Conservation (phyloP, 2,888 invertebrate genomes). For the Nycteola revayana region DNA sequence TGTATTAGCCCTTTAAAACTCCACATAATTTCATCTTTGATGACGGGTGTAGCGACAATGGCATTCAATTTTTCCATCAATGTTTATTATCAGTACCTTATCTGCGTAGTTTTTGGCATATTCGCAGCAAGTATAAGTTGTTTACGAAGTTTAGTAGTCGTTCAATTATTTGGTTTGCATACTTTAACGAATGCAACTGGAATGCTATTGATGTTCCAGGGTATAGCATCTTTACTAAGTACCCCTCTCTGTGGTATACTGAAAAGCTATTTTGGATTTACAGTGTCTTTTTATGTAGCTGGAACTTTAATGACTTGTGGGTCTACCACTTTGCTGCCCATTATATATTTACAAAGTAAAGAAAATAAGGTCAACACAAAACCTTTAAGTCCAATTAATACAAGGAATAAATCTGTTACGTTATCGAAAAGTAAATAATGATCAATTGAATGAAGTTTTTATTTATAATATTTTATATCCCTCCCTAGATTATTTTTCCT, state of each 20-base stretch:
- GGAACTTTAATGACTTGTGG: constrained; percentile 54
- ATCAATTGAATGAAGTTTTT: too few species aligned
- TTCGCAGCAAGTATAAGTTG: constrained; percentile 51
- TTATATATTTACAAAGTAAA: constrained; percentile 23
- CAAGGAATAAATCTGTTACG: too few species aligned
- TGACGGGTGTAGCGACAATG: constrained; percentile 51
- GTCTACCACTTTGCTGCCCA: constrained; percentile 43
- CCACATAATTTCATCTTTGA: constrained; percentile 34
- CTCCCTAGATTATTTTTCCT: too few species aligned
- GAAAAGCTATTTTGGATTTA: constrained; percentile 51
- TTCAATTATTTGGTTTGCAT: constrained; percentile 66
- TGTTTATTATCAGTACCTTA: constrained; percentile 58
- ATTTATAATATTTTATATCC: too few species aligned
- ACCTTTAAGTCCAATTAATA: too few species aligned
- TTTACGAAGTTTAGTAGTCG: constrained; percentile 58
- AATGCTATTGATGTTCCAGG: constrained; percentile 64
- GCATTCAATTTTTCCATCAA: constrained; percentile 52
- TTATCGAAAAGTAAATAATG: too few species aligned
- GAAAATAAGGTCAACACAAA: background rate
- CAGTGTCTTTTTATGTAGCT: constrained; percentile 55
- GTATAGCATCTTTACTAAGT: constrained; percentile 61
- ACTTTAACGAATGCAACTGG: constrained; percentile 71
- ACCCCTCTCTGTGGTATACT: constrained; percentile 60
- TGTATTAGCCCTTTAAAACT: constrained; percentile 53
- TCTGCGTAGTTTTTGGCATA: constrained; percentile 58